Conservation (phyloP, 2,797 vertebrate genomes). For the Cercopithecus diana region DNA sequence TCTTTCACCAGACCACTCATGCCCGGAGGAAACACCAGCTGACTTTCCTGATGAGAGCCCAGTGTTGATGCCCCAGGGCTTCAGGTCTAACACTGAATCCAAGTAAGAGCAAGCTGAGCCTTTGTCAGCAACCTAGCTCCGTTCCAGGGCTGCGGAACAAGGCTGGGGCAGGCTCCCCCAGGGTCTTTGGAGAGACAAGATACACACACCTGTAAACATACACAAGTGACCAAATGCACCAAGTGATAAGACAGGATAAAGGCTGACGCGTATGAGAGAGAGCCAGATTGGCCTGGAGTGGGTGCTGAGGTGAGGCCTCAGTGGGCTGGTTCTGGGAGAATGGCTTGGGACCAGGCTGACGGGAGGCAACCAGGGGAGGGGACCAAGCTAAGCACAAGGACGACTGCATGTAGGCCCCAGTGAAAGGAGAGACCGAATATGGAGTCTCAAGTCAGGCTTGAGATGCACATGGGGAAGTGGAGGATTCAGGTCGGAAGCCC, state of each 20-base stretch:
- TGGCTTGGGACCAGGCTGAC: neutral
- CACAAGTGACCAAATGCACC: neutral
- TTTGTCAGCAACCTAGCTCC: neutral
- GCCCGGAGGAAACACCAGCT: slow-evolving; percentile 79
- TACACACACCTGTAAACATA: neutral
- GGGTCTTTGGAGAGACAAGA: neutral
- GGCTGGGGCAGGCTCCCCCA: neutral
- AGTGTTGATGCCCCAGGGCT: neutral
- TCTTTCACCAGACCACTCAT: slow-evolving; percentile 83
- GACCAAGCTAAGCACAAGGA: neutral
- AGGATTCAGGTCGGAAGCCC: neutral
- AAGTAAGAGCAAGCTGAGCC: neutral
- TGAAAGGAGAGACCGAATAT: neutral
- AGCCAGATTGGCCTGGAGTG: neutral
- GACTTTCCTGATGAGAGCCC: neutral
- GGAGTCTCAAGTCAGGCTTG: neutral
- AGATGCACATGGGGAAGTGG: neutral
- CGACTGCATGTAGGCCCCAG: neutral
- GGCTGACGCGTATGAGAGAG: neutral
- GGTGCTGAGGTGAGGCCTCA: neutral
- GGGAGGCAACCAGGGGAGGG: neutral
- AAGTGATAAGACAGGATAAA: neutral
- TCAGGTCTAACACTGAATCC: neutral
- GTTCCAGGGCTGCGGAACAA: neutral
- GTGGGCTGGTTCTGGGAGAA: neutral